These are phyloP conservation scores for Microcebus tavaratra DNA, from an alignment of 2,113 vertebrate species.

Conservation along the genomic window DNA sequence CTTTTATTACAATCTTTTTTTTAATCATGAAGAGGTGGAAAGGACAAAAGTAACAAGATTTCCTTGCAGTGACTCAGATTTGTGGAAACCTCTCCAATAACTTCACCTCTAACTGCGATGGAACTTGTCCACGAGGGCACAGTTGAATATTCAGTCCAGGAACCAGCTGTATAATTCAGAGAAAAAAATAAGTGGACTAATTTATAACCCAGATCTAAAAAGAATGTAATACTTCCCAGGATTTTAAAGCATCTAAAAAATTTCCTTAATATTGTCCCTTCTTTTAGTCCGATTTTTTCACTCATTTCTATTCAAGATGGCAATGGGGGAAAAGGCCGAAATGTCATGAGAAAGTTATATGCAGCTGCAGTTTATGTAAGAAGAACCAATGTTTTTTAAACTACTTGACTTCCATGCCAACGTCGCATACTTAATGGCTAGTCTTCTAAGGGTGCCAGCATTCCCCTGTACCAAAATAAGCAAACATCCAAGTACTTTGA, in stretches of 20 bases:
- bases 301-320: slow-evolving; percentile 49
- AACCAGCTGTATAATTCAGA: slow-evolving; percentile 58
- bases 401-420: slow-evolving; percentile 48
- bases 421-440: background rate
- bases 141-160: slow-evolving; percentile 40
- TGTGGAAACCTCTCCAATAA: slow-evolving; percentile 73
- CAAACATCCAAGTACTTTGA: slow-evolving; percentile 56
- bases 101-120: slow-evolving; percentile 62
- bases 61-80: slow-evolving; percentile 73
- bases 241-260: slow-evolving; percentile 62
- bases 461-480: slow-evolving; percentile 62
- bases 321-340: background rate
- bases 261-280: slow-evolving; percentile 26
- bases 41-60: slow-evolving; percentile 69
- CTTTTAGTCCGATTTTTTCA: slow-evolving; percentile 45
- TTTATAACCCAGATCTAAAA: slow-evolving; percentile 42
- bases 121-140: slow-evolving; percentile 72
- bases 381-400: slow-evolving; percentile 55
- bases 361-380: slow-evolving; percentile 53
- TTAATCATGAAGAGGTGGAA: slow-evolving; percentile 73
- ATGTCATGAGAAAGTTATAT: slow-evolving; percentile 55
- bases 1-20: slow-evolving; percentile 73
- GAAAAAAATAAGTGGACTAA: slow-evolving; percentile 11
- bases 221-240: slow-evolving; percentile 39
- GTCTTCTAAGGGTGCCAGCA: slow-evolving; percentile 40